phyloP scores from a whole-genome alignment of 2,113 vertebrate species.

The Prietella phreatophila region DNA sequence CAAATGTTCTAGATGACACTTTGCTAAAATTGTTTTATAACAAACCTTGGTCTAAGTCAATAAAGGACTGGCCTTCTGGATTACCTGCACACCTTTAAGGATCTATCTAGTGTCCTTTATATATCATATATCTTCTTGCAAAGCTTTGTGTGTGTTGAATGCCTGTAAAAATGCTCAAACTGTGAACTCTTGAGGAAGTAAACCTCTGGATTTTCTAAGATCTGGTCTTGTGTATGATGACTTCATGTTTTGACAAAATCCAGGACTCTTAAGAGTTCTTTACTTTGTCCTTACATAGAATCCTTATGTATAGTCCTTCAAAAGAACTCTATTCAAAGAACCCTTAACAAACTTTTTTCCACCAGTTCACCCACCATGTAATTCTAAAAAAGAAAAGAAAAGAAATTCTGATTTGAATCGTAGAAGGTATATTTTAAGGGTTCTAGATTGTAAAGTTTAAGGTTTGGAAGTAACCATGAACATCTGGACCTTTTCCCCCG shows the following conservation, averaged over 20 bases:
- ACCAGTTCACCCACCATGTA: not conserved
- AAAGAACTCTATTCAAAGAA: not conserved
- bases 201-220: not conserved
- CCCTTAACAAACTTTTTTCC: not conserved
- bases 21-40: not conserved
- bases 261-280: not conserved
- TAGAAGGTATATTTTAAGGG: not conserved
- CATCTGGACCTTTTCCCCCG: not conserved
- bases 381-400: too few relatives aligned
- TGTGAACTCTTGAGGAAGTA: not conserved
- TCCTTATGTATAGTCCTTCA: not conserved
- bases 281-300: not conserved
- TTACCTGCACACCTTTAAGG: not conserved
- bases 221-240: not conserved
- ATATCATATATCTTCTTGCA: not conserved
- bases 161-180: not conserved
- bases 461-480: not conserved
- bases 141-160: not conserved
- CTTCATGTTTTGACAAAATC: not conserved
- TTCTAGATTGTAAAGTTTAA: not conserved
- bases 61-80: not conserved
- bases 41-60: not conserved
- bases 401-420: too few relatives aligned
- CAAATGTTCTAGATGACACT: not conserved
- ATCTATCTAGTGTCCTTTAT: not conserved